Percentiles rank a stretch among this genome's conserved stretches.
Evolutionary conservation across 2,888 invertebrate genomes (phyloP).

Genomic region (Sinopyrophorus schimmeli): DNA sequence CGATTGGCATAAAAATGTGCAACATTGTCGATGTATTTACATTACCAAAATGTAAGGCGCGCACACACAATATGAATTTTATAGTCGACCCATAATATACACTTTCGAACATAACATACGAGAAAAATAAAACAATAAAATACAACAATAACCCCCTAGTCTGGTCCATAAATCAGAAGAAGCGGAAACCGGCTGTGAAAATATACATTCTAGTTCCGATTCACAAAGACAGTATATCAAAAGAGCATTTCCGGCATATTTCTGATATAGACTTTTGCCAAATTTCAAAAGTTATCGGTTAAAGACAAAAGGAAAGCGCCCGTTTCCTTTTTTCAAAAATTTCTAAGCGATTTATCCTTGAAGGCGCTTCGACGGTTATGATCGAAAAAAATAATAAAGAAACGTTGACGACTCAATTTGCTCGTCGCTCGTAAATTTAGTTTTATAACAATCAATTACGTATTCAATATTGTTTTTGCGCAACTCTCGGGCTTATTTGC

Average conservation of each 20-base stretch:
- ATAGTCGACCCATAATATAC: conserved; percentile 46
- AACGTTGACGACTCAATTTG: conserved; percentile 36
- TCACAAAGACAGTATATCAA: conserved; percentile 37
- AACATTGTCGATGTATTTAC: conserved; percentile 41
- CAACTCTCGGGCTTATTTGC: conserved; percentile 25
- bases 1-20: conserved; percentile 30
- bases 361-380: no score
- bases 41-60: conserved; percentile 32
- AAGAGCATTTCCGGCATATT: conserved; percentile 37
- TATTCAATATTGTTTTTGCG: conserved; percentile 38
- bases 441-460: conserved; percentile 38
- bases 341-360: no score
- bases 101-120: conserved; percentile 44
- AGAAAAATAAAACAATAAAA: conserved; percentile 47
- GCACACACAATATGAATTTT: conserved; percentile 45
- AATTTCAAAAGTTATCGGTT: conserved; percentile 24
- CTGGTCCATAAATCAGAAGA: conserved; percentile 39
- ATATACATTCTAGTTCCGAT: conserved; percentile 38
- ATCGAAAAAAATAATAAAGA: conserved; percentile 5
- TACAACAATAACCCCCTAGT: conserved; percentile 41
- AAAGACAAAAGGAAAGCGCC: background rate
- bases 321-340: background rate
- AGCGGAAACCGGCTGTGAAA: conserved; percentile 37
- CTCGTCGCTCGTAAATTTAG: conserved; percentile 35
- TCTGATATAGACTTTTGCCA: conserved; percentile 24